Evolutionary conservation across 2,797 vertebrate species (phyloP).

Genomic region (Coluber constrictor): DNA sequence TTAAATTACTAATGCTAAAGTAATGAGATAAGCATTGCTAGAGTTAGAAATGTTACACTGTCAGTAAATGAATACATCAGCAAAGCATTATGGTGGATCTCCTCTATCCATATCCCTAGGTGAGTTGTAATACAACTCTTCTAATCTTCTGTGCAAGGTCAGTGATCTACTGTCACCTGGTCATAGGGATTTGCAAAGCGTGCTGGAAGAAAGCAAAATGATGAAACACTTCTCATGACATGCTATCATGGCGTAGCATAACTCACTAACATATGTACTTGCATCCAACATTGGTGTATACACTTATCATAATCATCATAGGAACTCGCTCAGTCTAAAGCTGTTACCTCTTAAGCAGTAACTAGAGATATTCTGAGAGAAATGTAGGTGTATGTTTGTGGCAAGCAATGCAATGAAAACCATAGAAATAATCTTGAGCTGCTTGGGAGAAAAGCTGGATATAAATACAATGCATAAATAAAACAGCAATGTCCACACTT

Average conservation of each 20-base stretch:
- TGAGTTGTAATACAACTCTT: neutral
- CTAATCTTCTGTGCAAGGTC: neutral
- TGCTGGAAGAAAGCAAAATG: neutral
- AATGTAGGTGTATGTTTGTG: neutral
- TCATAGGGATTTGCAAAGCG: neutral
- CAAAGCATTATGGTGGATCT: neutral
- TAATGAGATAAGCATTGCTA: neutral
- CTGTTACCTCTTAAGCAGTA: neutral
- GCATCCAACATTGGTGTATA: neutral
- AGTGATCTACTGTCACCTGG: neutral
- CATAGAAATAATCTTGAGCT: neutral
- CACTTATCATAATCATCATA: neutral
- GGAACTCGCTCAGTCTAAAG: neutral
- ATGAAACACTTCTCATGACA: neutral
- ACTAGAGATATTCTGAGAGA: neutral
- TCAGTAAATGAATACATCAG: neutral
- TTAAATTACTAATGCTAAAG: neutral
- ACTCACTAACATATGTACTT: neutral
- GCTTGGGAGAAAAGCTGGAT: neutral
- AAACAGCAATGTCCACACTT: neutral
- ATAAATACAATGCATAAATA: neutral
- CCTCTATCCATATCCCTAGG: neutral
- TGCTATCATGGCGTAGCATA: neutral
- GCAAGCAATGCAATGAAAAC: neutral
- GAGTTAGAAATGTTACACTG: neutral